Conservation (phyloP, 2,888 invertebrate species). For the Coleophora flavipennella region DNA sequence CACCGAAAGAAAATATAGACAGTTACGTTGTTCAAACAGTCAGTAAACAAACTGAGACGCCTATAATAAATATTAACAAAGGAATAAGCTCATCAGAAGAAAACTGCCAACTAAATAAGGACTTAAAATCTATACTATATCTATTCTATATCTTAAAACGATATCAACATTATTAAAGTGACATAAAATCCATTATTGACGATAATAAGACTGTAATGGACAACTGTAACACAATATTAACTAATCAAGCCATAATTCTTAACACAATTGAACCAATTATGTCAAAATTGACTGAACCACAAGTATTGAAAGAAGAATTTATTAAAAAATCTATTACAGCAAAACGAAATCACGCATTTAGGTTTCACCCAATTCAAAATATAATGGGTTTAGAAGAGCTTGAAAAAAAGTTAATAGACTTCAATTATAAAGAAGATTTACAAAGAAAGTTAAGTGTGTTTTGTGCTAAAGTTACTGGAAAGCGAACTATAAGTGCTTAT, state of each 20-base stretch:
- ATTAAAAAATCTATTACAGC: constrained; percentile 1
- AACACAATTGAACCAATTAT: constrained; percentile 1
- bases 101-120: neutral
- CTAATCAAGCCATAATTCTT: constrained; percentile 3
- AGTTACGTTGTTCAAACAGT: neutral
- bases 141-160: no score
- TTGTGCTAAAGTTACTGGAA: no score
- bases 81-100: constrained; percentile 1
- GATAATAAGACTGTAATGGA: neutral
- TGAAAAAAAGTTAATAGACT: no score
- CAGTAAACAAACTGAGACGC: neutral
- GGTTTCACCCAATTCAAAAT: constrained; percentile 1
- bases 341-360: constrained; percentile 1
- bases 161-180: neutral
- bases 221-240: neutral
- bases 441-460: no score
- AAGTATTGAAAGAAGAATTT: constrained; percentile 4
- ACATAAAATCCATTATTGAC: neutral
- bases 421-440: no score
- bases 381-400: constrained; percentile 1
- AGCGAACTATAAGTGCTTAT: no score
- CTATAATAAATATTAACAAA: neutral
- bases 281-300: constrained; percentile 2
- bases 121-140: neutral
- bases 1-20: neutral